Evolutionary conservation across 2,888 invertebrate species (phyloP), one percentile per base, ranked within the genome.

Genomic region (Drosophila macrospina): DNA sequence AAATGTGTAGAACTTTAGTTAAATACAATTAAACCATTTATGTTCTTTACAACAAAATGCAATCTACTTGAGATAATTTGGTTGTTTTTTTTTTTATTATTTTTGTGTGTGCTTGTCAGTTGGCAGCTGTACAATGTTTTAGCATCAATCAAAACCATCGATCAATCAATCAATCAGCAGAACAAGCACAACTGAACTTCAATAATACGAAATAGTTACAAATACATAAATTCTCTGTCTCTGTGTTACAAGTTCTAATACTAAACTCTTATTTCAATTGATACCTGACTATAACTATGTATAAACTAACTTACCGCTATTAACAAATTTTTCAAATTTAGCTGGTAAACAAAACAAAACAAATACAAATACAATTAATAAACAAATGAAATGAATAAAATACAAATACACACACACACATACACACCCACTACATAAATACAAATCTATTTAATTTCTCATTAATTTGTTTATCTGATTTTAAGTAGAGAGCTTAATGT

Each of bases 401-500:
- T 10, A 69, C 8, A 39, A 56, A 44, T 26, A 37, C 42, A 55
- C 41, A 62, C 41, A 52, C 47, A 62, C 36, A 69, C 60, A 68
- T 15, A 51, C 6, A 80, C 67, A 69, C 36, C 52, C 52, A 42
- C 41, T 48, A 41, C 44, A 56, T 16, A 41, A 47, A 56, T 16
- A 45, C n/a, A 69, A 66, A 61, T 32, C 56, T 50, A 8, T 28
- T 51, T 42, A 15, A 11, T 44, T 69, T 61, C 62, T 61, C 62
- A 44, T 65, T 42, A 57, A 57, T 67, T 68, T 71, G 78, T 75
- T 84, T 63, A 74, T 39, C 59, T 70, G 74, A 73, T 84, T 86
- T 81, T 75, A 86, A 86, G 83, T 83, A 83, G 87, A 76, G 83
- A 83, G 83, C 83, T 83, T 83, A 84, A 86, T 80, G 82, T 83